Evolutionary conservation across 64 coral and sea anemone species (phyloP), one percentile per base, ranked within the genome.

Genomic region (Actinia tenebrosa): DNA sequence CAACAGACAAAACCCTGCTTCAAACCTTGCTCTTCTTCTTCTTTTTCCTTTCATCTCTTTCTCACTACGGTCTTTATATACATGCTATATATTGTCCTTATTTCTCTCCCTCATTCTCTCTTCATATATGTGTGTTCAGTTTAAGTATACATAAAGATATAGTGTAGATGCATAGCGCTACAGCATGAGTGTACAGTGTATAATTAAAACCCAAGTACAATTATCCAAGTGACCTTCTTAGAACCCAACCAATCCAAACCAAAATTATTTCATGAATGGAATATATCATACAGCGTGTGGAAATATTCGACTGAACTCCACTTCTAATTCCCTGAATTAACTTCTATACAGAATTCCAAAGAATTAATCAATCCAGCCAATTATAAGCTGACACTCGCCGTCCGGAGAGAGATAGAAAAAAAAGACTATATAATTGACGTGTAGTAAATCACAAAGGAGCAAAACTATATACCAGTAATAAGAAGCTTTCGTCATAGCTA

Each of bases 281-380:
- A 37, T 37, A 10, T n/a, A 71, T 71, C 26, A 10, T 19, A 1
- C 68, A 71, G 18, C 71, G 22, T 23, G n/a, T 66, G 63, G 26
- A 75, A 75, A 18, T 69, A 23, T 69, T n/a, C 9, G 20, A 9
- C 4, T 50, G 30, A 37, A 37, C 30, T 50, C 47, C 56, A 58
- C 6, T 58, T 15, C 42, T 75, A 75, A 75, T 75, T 4, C 11
- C 20, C 42, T 43, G 3, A 75, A 75, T 75, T 43, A 42, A 42
- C 69, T 42, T 75, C 26, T 75, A 75, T 75, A 43, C 69, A 75
- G 27, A 75, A 30, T 75, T 42, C 69, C 25, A 75, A 75, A 75
- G 69, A 75, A 75, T 75, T 75, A 75, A 75, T 75, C 23, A 75
- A 75, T 30, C 1, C 11, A 42, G 7, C 69, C 69, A 75, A 75